Conservation (phyloP, 2,888 invertebrate species). For the Acanthosepion pharaonis region DNA sequence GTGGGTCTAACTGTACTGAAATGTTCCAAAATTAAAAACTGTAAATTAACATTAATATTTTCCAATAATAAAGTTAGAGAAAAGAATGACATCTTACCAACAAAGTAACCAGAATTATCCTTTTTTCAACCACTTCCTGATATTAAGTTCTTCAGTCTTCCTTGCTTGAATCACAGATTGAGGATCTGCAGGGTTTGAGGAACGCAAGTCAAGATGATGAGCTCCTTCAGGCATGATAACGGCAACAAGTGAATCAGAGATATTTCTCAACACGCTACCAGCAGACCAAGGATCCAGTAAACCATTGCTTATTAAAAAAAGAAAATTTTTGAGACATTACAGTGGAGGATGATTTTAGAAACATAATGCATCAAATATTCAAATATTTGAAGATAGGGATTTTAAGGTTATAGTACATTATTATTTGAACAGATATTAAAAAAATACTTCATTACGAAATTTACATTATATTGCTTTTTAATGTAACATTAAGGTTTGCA, state of each 20-base stretch:
- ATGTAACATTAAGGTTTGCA: too few species aligned
- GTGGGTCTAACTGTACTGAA: too few species aligned
- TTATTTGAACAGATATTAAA: too few species aligned
- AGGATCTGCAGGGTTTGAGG: slow-evolving; percentile 74
- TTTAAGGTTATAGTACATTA: too few species aligned
- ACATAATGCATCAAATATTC: too few species aligned
- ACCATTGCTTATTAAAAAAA: slow-evolving; percentile 74
- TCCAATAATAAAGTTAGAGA: too few species aligned
- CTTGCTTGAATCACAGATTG: slow-evolving; percentile 70
- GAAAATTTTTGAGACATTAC: not conserved
- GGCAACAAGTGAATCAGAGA: slow-evolving; percentile 69
- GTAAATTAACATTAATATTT: too few species aligned
- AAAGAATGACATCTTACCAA: not conserved
- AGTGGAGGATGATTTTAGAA: too few species aligned
- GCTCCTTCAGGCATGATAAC: slow-evolving; percentile 75
- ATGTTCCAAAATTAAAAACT: too few species aligned
- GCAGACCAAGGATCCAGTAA: slow-evolving; percentile 76
- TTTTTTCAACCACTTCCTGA: slow-evolving; percentile 67
- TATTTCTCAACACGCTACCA: slow-evolving; percentile 72
- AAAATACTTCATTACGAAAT: too few species aligned
- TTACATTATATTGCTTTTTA: too few species aligned
- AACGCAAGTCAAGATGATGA: slow-evolving; percentile 76
- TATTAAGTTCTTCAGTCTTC: slow-evolving; percentile 64
- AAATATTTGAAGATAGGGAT: too few species aligned
- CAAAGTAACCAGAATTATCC: not conserved